Conservation (phyloP, 2,797 vertebrate species). For the Chrysocyon brachyurus region DNA sequence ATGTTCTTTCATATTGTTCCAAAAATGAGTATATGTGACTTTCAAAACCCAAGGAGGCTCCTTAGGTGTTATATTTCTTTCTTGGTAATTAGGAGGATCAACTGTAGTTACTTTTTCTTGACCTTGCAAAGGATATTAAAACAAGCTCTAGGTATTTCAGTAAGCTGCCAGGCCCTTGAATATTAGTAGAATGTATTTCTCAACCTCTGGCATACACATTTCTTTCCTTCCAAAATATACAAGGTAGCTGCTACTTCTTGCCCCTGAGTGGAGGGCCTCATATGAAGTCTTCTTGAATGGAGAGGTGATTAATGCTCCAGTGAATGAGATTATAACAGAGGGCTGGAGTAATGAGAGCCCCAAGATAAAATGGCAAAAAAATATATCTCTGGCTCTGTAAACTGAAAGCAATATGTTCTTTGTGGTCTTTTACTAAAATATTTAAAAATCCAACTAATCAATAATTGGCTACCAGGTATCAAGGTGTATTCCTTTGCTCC, state of each 20-base stretch:
- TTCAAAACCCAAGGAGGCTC: background rate
- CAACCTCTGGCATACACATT: background rate
- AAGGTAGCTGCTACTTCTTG: background rate
- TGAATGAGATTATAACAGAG: background rate
- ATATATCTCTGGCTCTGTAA: background rate
- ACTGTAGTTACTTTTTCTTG: background rate
- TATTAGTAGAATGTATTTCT: background rate
- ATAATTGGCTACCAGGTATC: background rate
- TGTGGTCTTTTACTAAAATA: background rate
- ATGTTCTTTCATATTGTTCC: background rate
- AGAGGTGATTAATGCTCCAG: background rate
- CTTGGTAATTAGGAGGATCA: background rate
- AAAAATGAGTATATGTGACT: background rate
- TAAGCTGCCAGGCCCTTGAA: background rate
- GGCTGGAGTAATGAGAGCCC: background rate
- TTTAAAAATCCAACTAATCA: background rate
- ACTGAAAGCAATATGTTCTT: background rate
- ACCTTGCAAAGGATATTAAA: background rate
- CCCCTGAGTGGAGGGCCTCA: background rate
- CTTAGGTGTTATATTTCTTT: background rate
- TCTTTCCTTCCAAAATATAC: background rate
- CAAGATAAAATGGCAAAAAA: background rate
- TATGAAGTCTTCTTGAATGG: background rate
- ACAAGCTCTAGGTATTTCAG: background rate
- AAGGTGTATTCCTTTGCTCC: background rate